Evolutionary conservation across 92 coral and sea anemone species (phyloP), one percentile per base, ranked within the genome.

Genomic region (Bergia puertoricense): DNA sequence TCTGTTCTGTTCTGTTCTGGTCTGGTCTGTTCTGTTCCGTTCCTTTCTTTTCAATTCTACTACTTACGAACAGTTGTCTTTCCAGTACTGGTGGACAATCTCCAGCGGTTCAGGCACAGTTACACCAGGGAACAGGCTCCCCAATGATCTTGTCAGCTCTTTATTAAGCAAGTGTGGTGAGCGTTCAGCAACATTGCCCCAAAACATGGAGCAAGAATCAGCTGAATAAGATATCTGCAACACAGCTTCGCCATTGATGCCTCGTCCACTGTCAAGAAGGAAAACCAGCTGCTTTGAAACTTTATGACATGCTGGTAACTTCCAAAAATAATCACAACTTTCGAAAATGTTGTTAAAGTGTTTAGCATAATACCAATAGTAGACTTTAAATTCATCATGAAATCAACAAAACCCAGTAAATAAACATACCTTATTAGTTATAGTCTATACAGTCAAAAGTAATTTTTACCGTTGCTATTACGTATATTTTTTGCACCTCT

Each of bases 1-100:
- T n/a, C 1, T 51, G 2, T 2, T 51, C 14, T 8, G 11, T 2
- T 51, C 14, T 51, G 11, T 0, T 51, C 0, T 2, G 11, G 0
- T 51, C 6, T 6, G 8, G 3, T 5, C 56, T 7, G 10, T 0
- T 51, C 57, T 2, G 11, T 10, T 51, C 14, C 57, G 11, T 2
- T 8, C 57, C 57, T 8, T 0, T 30, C 30, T 30, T 30, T 62
- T 18, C 23, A 1, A 62, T 62, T 10, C 68, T 18, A 36, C 5
- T 66, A 80, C 90, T 88, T 69, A 80, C 90, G 45, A 13, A 6
- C 37, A 74, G 0, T 76, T 75, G 14, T 88, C 66, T 15, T 88
- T 86, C 91, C 91, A 88, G 81, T 88, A 82, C 44, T 37, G 10
- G 51, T 88, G 75, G 38, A 81, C 80, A 30, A 74, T 66, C 23